These are phyloP conservation scores for Pseudachorutes palmiensis DNA, from an alignment of 1,140 invertebrate species.

Conservation along the genomic window DNA sequence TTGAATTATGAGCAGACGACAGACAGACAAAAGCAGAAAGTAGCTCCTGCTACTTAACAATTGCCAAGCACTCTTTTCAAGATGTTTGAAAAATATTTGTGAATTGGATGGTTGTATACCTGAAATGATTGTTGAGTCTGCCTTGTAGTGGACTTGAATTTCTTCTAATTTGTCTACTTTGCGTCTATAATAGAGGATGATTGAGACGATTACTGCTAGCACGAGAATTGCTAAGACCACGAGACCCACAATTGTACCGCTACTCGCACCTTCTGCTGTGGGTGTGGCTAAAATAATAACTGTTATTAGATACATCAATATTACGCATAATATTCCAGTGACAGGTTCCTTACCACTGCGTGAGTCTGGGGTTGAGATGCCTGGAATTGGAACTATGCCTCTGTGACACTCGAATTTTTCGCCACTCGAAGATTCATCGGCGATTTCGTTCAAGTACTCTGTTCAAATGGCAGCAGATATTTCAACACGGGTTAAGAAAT, in stretches of 20 bases:
- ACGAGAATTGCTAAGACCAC: conserved; percentile 59
- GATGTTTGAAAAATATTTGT: too few relatives aligned
- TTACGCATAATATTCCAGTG: too few relatives aligned
- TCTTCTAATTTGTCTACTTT: conserved; percentile 73
- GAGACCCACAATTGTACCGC: conserved; percentile 46
- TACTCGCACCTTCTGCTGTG: conserved; percentile 24
- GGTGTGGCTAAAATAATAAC: not conserved
- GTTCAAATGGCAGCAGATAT: not conserved
- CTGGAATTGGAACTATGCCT: not conserved
- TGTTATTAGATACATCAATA: too few relatives aligned
- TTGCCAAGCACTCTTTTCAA: too few relatives aligned
- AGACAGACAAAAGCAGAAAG: too few relatives aligned
- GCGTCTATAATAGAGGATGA: conserved; percentile 65
- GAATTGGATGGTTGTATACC: conserved; percentile 43
- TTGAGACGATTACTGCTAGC: conserved; percentile 55
- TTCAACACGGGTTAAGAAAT: too few relatives aligned
- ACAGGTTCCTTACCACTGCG: not conserved
- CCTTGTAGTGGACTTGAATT: conserved; percentile 79
- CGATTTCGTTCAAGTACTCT: not conserved
- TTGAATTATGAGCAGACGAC: too few relatives aligned
- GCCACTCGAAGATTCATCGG: not conserved
- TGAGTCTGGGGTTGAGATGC: not conserved
- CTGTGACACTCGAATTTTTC: conserved; percentile 17
- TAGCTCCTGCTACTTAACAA: too few relatives aligned
- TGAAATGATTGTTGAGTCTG: conserved; percentile 58